Evolutionary conservation across 2,797 vertebrate genomes (phyloP).

Genomic region (Syndactyla subalaris): DNA sequence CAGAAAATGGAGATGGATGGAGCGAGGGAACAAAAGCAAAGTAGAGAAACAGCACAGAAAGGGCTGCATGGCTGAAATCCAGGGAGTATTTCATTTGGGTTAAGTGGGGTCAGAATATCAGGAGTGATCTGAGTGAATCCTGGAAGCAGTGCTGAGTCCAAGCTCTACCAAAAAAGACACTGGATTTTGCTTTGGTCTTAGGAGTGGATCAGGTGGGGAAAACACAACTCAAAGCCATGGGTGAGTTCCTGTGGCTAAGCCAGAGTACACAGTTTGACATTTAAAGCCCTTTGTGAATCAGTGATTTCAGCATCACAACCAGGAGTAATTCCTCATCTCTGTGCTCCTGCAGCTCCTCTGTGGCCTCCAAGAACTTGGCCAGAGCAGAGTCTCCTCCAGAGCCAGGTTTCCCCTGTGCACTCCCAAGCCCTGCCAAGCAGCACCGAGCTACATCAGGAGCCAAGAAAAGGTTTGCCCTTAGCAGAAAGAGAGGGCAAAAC

Average conservation of each 20-base stretch:
- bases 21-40: not conserved
- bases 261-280: accelerated
- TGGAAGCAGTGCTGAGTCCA: not conserved
- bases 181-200: not conserved
- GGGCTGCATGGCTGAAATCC: not conserved
- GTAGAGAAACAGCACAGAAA: not conserved
- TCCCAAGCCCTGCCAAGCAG: not conserved
- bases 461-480: not conserved
- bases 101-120: not conserved
- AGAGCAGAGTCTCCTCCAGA: not conserved
- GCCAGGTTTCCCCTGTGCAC: not conserved
- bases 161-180: not conserved
- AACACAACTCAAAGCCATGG: not conserved
- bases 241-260: not conserved
- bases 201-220: not conserved
- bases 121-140: not conserved
- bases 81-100: not conserved
- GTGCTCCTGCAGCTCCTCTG: accelerated
- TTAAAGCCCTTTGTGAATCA: not conserved
- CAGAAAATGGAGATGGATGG: not conserved
- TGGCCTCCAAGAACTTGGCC: not conserved
- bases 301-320: not conserved
- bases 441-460: not conserved
- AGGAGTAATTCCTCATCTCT: not conserved
- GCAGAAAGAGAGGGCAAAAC: not conserved